Base-by-base conservation (phyloP, 1,140 invertebrate genomes). In the Neelides sp. region DNA sequence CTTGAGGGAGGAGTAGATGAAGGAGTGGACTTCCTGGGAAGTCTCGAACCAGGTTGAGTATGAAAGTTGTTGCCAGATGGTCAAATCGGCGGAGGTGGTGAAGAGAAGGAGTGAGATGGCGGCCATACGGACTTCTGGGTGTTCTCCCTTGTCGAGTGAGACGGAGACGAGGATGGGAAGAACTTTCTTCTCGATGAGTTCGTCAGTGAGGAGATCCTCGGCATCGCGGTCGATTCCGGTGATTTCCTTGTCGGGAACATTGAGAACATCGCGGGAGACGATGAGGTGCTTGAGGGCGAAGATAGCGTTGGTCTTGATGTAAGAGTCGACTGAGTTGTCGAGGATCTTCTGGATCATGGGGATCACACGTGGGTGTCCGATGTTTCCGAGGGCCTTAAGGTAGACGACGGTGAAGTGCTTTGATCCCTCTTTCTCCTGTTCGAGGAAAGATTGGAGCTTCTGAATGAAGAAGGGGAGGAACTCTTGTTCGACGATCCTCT, bases 1-100 rank as follows among this genome's bases (percentile, higher is more conserved):
- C 22, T 51, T 41, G 26, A 63, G 26, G 8, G 57, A 48, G 19
- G 51, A 50, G 50, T 59, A 61, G 12, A 62, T 42, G 37, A 54
- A 62, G 28, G 59, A 46, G 28, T 48, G 53, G 34, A 63, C 50
- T 46, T 62, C 51, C 10, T 52, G 37, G 44, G 48, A 52, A 10
- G 15, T 19, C 45, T 58, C 52, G 32, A 55, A 55, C 59, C 59
- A 62, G 24, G 62, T 63, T 17, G 35, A 34, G 5, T 51, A 45
- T 23, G 62, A 61, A 10, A 59, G n/a, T 50, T 61, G 48, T 53
- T 63, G 59, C 59, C 57, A 62, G 7, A 57, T 19, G 37, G 58
- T 39, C 10, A 48, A 24, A 30, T 61, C 59, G 40, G 57, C 54
- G 28, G 51, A 48, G 27, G 48, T 48, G 22, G 48, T 47, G 39